These are phyloP conservation scores for Scalopus aquaticus DNA, from an alignment of 2,113 vertebrate genomes.

Conservation along the genomic window DNA sequence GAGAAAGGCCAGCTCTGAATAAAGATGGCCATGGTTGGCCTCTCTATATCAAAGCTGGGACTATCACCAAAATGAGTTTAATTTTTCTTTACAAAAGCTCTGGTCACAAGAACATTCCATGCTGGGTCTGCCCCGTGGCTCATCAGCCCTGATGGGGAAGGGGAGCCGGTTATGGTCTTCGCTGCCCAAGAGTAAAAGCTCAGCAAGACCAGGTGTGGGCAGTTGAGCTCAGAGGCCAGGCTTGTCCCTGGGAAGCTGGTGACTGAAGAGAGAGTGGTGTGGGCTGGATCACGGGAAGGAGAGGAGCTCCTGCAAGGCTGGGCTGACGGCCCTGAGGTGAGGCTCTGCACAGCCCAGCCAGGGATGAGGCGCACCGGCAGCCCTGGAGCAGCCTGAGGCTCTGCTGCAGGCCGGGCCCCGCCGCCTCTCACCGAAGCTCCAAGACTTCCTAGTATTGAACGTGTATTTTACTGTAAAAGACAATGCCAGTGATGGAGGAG, in stretches of 20 bases:
- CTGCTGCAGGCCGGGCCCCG: rapidly evolving
- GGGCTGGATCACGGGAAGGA: neutral
- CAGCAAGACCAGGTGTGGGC: neutral
- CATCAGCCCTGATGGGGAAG: neutral
- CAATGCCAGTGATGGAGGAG: too few species aligned
- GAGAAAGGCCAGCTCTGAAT: neutral
- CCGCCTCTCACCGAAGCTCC: neutral
- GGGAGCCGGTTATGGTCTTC: neutral
- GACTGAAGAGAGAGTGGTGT: neutral
- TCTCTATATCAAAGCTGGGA: neutral
- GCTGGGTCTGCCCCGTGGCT: neutral
- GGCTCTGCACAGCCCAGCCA: neutral
- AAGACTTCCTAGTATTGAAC: neutral
- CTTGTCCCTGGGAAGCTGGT: neutral
- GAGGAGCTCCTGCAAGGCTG: neutral
- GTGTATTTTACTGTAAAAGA: neutral
- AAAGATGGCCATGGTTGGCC: neutral
- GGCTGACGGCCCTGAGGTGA: neutral
- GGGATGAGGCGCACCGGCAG: neutral
- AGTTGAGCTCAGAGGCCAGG: neutral
- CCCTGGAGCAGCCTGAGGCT: neutral
- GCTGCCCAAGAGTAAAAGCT: neutral
- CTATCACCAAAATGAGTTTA: neutral
- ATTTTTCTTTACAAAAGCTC: neutral
- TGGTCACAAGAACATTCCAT: neutral